Percentiles rank a stretch among this genome's conserved stretches.
These are phyloP conservation scores for Ctenodactylus gundi DNA, from an alignment of 2,113 vertebrate genomes.

Conservation along the genomic window DNA sequence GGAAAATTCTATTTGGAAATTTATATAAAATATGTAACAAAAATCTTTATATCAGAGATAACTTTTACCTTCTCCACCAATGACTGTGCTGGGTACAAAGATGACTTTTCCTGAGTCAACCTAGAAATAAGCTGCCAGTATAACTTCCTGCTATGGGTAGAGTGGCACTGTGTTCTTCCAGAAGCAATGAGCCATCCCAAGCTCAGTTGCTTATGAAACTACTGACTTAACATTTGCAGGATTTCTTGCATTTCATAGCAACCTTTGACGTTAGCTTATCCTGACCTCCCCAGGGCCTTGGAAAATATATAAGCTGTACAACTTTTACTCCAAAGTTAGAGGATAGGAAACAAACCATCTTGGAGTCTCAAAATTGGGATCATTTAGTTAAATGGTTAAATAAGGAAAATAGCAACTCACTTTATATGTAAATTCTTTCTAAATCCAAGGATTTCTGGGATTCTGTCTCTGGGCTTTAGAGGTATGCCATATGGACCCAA, in stretches of 20 bases:
- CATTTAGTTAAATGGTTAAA: not conserved
- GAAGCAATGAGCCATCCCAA: not conserved
- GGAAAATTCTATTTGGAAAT: not conserved
- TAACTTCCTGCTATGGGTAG: not conserved
- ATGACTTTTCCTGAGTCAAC: not conserved
- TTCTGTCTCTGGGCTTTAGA: not conserved
- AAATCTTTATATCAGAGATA: not conserved
- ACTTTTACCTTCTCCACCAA: not conserved
- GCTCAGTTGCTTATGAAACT: constrained; percentile 1
- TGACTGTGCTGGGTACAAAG: not conserved
- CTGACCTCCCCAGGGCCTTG: not conserved
- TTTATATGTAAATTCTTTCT: not conserved
- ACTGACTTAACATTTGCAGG: not conserved
- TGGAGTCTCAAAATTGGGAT: not conserved
- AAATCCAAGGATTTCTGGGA: not conserved
- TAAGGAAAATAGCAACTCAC: not conserved
- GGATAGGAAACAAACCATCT: not conserved
- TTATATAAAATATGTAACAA: not conserved
- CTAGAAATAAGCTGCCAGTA: not conserved
- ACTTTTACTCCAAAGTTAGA: not conserved
- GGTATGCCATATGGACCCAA: not conserved
- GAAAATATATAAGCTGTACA: not conserved
- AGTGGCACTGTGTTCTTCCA: not conserved
- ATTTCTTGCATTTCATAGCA: not conserved
- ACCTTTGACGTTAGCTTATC: not conserved